Conservation (phyloP, 2,797 vertebrate genomes). For the Halcyon leucocephala region DNA sequence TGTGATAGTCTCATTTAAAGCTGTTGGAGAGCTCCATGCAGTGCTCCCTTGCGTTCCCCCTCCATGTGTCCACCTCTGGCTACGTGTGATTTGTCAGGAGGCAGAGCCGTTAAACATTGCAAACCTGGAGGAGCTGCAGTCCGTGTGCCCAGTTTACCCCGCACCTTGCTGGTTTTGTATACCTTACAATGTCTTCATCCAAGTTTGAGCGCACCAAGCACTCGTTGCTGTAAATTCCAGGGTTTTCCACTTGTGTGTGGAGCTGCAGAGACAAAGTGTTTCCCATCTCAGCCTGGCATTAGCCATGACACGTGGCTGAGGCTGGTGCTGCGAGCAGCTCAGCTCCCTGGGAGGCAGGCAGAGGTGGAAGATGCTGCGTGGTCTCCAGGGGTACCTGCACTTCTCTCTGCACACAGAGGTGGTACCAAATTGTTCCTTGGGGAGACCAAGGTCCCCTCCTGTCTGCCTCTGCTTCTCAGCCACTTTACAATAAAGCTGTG, state of each 20-base stretch:
- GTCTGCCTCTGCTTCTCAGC: rapidly evolving
- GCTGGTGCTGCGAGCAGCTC: background rate
- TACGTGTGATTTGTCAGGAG: background rate
- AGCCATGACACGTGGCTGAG: background rate
- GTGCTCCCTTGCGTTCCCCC: background rate
- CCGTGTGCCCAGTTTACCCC: background rate
- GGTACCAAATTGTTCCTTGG: background rate
- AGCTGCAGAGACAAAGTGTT: background rate
- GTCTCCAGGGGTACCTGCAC: background rate
- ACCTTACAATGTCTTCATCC: background rate
- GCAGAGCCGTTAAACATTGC: background rate
- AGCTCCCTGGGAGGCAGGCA: background rate
- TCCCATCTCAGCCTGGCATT: background rate
- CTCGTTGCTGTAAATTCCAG: background rate
- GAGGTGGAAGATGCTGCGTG: background rate
- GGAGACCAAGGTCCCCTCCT: background rate
- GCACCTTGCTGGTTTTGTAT: background rate
- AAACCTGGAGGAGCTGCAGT: background rate
- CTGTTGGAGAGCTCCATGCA: background rate
- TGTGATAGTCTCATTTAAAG: background rate
- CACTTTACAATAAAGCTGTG: background rate
- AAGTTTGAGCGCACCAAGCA: background rate
- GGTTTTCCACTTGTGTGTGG: rapidly evolving
- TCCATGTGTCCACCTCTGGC: rapidly evolving
- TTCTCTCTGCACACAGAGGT: background rate